phyloP scores from a whole-genome alignment of 2,888 invertebrate species.

The Idaea dimidiata region DNA sequence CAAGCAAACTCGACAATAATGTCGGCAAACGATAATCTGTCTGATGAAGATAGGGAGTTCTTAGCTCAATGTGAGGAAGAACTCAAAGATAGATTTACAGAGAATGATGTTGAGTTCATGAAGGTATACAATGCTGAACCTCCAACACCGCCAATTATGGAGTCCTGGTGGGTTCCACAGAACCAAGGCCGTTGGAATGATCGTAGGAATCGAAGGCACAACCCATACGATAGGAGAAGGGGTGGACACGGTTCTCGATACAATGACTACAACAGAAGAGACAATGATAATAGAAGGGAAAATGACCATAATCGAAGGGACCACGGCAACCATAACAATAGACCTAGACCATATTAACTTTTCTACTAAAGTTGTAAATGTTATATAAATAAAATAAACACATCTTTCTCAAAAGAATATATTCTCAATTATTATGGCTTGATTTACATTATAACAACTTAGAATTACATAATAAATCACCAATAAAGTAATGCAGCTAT shows the following conservation, averaged over 20 bases:
- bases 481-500: constrained; percentile 76
- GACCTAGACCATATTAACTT: constrained; percentile 37
- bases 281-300: constrained; percentile 28
- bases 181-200: constrained; percentile 53
- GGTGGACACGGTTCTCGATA: constrained; percentile 35
- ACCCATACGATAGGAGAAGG: constrained; percentile 43
- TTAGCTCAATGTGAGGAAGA: constrained; percentile 83
- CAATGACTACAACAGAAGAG: constrained; percentile 35
- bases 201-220: constrained; percentile 44
- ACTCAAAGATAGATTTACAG: constrained; percentile 82
- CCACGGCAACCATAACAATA: constrained; percentile 32
- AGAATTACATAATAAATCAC: constrained; percentile 78
- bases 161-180: constrained; percentile 74
- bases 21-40: constrained; percentile 54
- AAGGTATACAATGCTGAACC: constrained; percentile 61
- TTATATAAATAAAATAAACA: constrained; percentile 38
- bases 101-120: constrained; percentile 83
- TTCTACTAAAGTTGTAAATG: constrained; percentile 23
- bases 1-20: constrained; percentile 33
- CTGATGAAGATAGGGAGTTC: constrained; percentile 81
- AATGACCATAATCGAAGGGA: constrained; percentile 28
- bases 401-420: constrained; percentile 75
- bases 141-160: constrained; percentile 80
- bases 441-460: constrained; percentile 81
- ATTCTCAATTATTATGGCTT: constrained; percentile 81